Evolutionary conservation across 2,797 vertebrate species (phyloP), one percentile per base, ranked within the genome.

Genomic region (Macroramphosus scolopax): DNA sequence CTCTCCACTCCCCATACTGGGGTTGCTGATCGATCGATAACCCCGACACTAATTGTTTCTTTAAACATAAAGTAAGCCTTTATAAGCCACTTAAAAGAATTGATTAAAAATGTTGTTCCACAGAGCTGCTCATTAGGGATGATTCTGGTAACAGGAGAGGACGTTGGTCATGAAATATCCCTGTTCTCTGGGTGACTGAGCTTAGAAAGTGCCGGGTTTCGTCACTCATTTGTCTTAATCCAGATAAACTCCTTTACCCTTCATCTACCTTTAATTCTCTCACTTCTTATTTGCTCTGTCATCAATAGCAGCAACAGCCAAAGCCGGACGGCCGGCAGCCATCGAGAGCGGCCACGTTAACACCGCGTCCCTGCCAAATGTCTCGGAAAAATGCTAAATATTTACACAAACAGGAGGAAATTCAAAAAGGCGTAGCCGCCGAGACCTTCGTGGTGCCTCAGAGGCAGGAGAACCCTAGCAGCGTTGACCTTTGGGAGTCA

Each of bases 161-260:
- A n/a, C n/a, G n/a, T n/a, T n/a, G n/a, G n/a, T n/a, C n/a, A n/a
- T n/a, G n/a, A n/a, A n/a, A n/a, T n/a, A n/a, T n/a, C n/a, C n/a
- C n/a, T n/a, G n/a, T n/a, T n/a, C n/a, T n/a, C n/a, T n/a, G n/a
- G n/a, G n/a, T n/a, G n/a, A n/a, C n/a, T n/a, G n/a, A 49, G 32
- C 52, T 43, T 3, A 17, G n/a, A 35, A 38, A 49, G 33, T 40
- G 48, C 57, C 45, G 41, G 12, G 12, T 26, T 22, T 0, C 1
- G 28, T 4, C 11, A 2, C 55, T 72, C 73, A 63, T 85, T 85
- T 77, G 57, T 85, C 83, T 82, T 76, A 29, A 75, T 80, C 58
- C 3, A 0, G 22, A 60, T 47, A 26, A 68, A 61, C 64, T 51
- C 4, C 34, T 43, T 39, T 51, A 60, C 73, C 56, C 57, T 73